phyloP scores from a whole-genome alignment of 2,888 invertebrate genomes.

The Andrena dorsata region DNA sequence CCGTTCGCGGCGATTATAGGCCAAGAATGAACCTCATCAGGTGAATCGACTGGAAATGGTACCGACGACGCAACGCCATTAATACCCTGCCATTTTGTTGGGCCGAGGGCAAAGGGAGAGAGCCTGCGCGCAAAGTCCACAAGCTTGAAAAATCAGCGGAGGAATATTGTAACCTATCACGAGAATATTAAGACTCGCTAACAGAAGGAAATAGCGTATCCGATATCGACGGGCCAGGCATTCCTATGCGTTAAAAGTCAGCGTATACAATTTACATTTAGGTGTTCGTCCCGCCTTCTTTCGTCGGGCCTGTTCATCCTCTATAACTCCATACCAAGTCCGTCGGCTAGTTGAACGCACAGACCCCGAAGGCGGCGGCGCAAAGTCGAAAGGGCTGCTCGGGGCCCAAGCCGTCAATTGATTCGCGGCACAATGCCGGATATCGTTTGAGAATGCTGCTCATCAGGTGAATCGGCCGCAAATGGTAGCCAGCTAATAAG shows the following conservation, averaged over 20 bases:
- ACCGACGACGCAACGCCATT: conserved; percentile 56
- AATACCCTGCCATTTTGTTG: conserved; percentile 33
- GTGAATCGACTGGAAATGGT: conserved; percentile 62
- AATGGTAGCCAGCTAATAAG: conserved; percentile 79
- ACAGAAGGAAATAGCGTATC: not conserved
- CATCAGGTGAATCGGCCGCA: conserved; percentile 81
- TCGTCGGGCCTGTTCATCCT: not conserved
- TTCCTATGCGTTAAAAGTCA: not conserved
- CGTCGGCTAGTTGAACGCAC: not conserved
- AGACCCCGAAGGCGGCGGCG: conserved; percentile 6
- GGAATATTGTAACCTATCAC: not conserved
- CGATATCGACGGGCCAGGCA: too few relatives aligned
- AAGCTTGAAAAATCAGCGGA: not conserved
- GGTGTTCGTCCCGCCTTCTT: not conserved
- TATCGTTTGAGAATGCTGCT: conserved; percentile 73
- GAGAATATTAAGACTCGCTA: not conserved
- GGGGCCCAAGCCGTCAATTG: conserved; percentile 59
- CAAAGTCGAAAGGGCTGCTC: conserved; percentile 12
- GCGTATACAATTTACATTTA: conserved; percentile 25
- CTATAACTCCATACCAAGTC: not conserved
- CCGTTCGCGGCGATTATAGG: conserved; percentile 36
- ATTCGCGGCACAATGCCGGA: conserved; percentile 64
- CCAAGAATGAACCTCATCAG: conserved; percentile 66
- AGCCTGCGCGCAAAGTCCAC: not conserved
- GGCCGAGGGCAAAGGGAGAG: not conserved